Evolutionary conservation across 1,140 invertebrate genomes (phyloP), one percentile per base, ranked within the genome.

Genomic region (Drosophila insularis): DNA sequence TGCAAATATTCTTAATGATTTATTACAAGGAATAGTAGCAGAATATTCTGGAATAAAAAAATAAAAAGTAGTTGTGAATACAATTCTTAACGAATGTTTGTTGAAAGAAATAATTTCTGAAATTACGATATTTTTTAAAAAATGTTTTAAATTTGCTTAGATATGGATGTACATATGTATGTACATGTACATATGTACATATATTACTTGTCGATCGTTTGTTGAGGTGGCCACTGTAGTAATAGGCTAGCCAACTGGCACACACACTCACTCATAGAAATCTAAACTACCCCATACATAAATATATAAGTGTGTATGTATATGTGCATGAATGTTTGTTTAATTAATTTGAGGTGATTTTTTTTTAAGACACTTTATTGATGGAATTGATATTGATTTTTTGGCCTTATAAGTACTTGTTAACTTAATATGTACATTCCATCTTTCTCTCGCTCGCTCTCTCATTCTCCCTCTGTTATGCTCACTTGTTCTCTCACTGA

Each of bases 371-470:
- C 60, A 63, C 61, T 21, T 40, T 27, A 11, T 54, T 3, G 13
- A 40, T 31, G 21, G 17, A 65, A 14, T 14, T 61, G 7, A n/a
- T 27, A 10, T 76, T 39, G 46, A 7, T 65, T 50, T 46, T 61
- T 74, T 69, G 39, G 50, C 78, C 74, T 69, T 80, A 78, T 80
- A 62, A 62, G 78, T 13, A 63, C 54, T 23, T 23, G 63, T 43
- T 68, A 13, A 21, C 23, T 27, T 11, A 50, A 21, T 50, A n/a
- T n/a, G n/a, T n/a, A 21, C 27, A 10, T 10, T 50, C 43, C 6
- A 10, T 11, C 40, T 14, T 5, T 6, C 14, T 43, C n/a, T 50
- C 43, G 8, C 17, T 50, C 0, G 4, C 17, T 50, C 43, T 21
- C 43, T 21, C 17, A 21, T 1, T 10, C 17, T 14, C 43, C 19